phyloP scores from a whole-genome alignment of 2,888 invertebrate species.

The Liopterus haemorrhoidalis region DNA sequence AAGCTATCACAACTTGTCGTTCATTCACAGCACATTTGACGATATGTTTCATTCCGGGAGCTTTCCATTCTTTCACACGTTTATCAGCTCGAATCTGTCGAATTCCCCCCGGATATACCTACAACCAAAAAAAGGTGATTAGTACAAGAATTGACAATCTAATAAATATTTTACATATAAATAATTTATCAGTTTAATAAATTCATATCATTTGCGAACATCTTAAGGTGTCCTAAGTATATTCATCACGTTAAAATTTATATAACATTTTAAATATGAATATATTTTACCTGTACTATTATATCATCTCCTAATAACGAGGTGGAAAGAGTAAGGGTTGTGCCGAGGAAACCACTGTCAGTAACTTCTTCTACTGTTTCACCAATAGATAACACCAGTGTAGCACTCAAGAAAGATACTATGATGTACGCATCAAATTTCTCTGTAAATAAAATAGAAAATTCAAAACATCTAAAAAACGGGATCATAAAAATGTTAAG shows the following conservation, averaged over 20 bases:
- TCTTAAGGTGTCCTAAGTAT: constrained; percentile 17
- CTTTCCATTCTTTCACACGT: constrained; percentile 98
- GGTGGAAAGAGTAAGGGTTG: constrained; percentile 97
- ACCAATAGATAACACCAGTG: constrained; percentile 96
- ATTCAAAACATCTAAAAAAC: too few relatives aligned
- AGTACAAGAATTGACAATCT: constrained; percentile 1
- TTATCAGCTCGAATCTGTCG: constrained; percentile 97
- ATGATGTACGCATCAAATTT: constrained; percentile 99
- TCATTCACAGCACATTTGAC: constrained; percentile 98
- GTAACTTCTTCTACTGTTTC: constrained; percentile 99
- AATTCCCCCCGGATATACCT: constrained; percentile 97
- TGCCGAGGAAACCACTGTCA: constrained; percentile 97
- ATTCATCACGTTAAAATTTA: constrained; percentile 1
- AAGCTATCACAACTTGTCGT: constrained; percentile 94
- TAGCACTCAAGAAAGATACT: constrained; percentile 98
- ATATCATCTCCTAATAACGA: constrained; percentile 97
- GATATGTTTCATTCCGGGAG: constrained; percentile 94
- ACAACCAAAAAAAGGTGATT: constrained; percentile 26
- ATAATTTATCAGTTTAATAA: not conserved
- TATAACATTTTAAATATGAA: not conserved
- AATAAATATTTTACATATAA: constrained; percentile 3
- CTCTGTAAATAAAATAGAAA: constrained; percentile 71
- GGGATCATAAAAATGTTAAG: too few relatives aligned
- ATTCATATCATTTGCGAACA: constrained; percentile 11
- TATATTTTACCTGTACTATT: constrained; percentile 72